Evolutionary conservation across 2,888 invertebrate species (phyloP).

Genomic region (Andrena bicolor): DNA sequence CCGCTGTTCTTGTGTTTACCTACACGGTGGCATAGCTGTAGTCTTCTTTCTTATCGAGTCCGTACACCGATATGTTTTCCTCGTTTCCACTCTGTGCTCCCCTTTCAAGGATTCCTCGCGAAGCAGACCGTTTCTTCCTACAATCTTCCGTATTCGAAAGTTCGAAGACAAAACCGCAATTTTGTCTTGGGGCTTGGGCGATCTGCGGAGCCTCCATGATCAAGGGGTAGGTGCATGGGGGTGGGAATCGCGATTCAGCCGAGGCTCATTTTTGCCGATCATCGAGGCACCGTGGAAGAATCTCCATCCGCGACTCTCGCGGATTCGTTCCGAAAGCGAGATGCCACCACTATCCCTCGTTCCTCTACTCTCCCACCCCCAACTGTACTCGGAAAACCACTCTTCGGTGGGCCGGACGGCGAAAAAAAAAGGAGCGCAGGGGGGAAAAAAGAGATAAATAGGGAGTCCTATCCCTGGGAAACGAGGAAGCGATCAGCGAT

Average conservation of each 20-base stretch:
- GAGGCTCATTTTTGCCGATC: conserved; percentile 14
- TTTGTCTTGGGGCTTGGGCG: background rate
- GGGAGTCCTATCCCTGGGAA: conserved; percentile 43
- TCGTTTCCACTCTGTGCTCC: too few relatives aligned
- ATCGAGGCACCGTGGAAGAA: background rate
- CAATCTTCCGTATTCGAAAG: too few relatives aligned
- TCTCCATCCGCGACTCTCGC: conserved; percentile 6
- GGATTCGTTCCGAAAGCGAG: conserved; percentile 13
- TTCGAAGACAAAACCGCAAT: background rate
- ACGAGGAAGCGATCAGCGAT: conserved; percentile 64
- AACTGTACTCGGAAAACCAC: background rate
- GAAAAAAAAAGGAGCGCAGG: conserved; percentile 5
- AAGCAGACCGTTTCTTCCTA: too few relatives aligned
- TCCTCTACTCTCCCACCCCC: too few relatives aligned
- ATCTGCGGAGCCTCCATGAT: background rate
- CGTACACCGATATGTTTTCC: background rate
- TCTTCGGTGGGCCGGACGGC: conserved; percentile 5
- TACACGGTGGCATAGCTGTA: background rate
- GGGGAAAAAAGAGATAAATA: conserved; percentile 32
- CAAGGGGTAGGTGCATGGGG: background rate
- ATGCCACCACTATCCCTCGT: background rate
- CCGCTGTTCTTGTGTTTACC: conserved; percentile 17
- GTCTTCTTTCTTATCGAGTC: conserved; percentile 23
- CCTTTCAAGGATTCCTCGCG: too few relatives aligned
- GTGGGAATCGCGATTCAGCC: background rate